Evolutionary conservation across 2,113 vertebrate genomes (phyloP).

Genomic region (Thamnophis sirtalis): DNA sequence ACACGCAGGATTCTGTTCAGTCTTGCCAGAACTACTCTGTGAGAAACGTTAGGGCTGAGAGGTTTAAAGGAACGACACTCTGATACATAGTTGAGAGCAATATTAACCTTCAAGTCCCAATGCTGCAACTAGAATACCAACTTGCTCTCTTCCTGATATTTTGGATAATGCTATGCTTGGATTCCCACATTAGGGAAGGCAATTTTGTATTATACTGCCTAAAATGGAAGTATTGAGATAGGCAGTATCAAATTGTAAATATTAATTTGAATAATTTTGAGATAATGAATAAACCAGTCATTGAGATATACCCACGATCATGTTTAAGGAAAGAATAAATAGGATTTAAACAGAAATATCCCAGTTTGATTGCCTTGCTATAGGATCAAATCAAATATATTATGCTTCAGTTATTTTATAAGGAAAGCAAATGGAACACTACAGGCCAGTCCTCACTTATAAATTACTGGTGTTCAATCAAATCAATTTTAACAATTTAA

Average conservation of each 20-base stretch:
- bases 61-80: neutral
- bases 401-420: neutral
- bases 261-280: neutral
- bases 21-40: neutral
- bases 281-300: neutral
- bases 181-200: neutral
- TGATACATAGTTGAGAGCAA: neutral
- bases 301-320: neutral
- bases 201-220: neutral
- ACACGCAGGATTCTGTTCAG: neutral
- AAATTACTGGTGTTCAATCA: neutral
- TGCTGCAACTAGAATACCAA: neutral
- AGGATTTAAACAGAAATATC: rapidly evolving
- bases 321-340: neutral
- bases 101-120: neutral
- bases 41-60: neutral
- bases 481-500: neutral
- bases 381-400: neutral
- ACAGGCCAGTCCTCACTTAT: neutral
- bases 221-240: neutral
- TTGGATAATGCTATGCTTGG: neutral
- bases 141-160: too few species aligned
- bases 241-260: neutral
- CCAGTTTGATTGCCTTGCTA: neutral
- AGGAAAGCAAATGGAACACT: neutral